Evolutionary conservation across 1,140 invertebrate genomes (phyloP).

Genomic region (Rhynchophorus ferrugineus): DNA sequence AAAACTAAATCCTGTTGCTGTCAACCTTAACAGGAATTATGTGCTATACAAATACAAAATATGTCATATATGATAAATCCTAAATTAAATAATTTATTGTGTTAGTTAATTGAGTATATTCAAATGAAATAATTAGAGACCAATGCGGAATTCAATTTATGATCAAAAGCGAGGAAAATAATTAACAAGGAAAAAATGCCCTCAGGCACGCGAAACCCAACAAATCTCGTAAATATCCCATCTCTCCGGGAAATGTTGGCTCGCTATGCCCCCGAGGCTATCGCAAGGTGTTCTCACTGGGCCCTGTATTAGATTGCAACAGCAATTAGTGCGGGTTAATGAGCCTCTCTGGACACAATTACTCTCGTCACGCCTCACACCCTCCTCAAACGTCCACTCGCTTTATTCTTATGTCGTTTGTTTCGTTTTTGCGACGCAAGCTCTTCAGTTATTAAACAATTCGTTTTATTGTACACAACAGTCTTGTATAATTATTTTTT

Average conservation of each 20-base stretch:
- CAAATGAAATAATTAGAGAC: too few relatives aligned
- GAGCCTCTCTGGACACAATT: constrained; percentile 36
- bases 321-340: constrained; percentile 34
- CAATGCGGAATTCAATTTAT: too few relatives aligned
- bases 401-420: constrained; percentile 15
- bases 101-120: too few relatives aligned
- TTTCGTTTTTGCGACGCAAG: constrained; percentile 6
- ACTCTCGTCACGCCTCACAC: constrained; percentile 27
- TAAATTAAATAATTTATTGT: too few relatives aligned
- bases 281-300: constrained; percentile 23
- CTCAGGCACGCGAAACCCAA: background rate
- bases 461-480: constrained; percentile 14
- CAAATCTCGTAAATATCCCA: constrained; percentile 1
- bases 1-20: too few relatives aligned
- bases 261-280: constrained; percentile 11
- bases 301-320: constrained; percentile 36
- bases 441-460: constrained; percentile 19
- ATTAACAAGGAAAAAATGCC: background rate
- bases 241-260: constrained; percentile 1
- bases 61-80: too few relatives aligned
- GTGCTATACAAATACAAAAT: too few relatives aligned
- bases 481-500: too few relatives aligned
- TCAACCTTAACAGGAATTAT: too few relatives aligned
- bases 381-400: constrained; percentile 18
- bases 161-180: too few relatives aligned